Evolutionary conservation across 2,797 vertebrate genomes (phyloP).

Genomic region (Scomberomorus guttatus): DNA sequence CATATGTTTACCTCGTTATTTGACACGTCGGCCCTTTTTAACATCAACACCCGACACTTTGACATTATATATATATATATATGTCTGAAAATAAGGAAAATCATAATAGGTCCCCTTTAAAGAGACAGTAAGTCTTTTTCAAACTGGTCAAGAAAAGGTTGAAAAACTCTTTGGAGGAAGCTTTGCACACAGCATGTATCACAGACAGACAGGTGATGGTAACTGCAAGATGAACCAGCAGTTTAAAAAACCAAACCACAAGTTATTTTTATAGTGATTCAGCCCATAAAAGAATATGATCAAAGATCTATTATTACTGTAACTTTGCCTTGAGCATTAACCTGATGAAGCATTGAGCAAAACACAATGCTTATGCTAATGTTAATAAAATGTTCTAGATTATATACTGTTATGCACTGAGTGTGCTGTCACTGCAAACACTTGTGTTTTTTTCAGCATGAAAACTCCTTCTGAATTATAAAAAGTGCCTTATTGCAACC

Average conservation of each 20-base stretch:
- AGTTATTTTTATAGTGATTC: background rate
- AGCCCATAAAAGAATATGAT: slow-evolving; percentile 1
- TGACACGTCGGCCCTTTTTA: too few species aligned
- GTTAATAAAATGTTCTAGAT: background rate
- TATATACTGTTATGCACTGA: background rate
- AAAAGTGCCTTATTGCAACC: background rate
- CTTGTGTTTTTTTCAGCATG: background rate
- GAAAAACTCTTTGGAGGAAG: background rate
- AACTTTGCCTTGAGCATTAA: background rate
- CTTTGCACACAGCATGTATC: background rate
- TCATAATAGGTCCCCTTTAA: background rate
- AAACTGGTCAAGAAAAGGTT: background rate
- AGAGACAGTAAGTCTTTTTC: background rate
- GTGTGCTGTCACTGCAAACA: background rate
- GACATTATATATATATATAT: too few species aligned
- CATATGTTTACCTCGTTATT: too few species aligned
- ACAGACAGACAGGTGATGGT: background rate
- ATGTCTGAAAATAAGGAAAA: too few species aligned
- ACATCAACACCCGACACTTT: too few species aligned
- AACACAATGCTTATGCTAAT: slow-evolving; percentile 9
- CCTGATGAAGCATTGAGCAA: background rate
- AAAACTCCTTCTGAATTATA: background rate
- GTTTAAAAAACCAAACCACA: background rate
- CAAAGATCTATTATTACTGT: background rate
- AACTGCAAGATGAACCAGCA: background rate